Evolutionary conservation across 2,797 vertebrate species (phyloP), one percentile per base, ranked within the genome.

Genomic region (Notoglanidium macrostoma): DNA sequence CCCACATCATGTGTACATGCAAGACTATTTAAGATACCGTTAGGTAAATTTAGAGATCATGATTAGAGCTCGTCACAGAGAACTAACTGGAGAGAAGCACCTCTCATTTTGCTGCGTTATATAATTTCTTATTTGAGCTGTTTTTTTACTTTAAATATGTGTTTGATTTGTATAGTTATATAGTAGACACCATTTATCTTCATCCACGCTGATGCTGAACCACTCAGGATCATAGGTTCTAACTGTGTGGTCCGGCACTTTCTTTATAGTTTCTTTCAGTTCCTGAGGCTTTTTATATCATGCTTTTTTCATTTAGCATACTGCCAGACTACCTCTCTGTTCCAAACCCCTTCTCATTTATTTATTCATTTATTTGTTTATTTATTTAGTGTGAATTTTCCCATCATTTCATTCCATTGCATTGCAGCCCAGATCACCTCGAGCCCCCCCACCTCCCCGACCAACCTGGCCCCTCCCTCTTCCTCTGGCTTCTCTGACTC

Each of bases 371-470:
- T 15, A 59, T 88, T 15, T 73, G 74, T 85, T 23, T 32, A 85
- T 90, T 59, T 86, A 35, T 57, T 77, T 15, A 88, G 70, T 19
- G 17, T 90, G 88, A 90, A 86, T 67, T 83, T 81, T 72, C 3
- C 78, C 84, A 80, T 26, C 90, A 85, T 87, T 81, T 85, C 86
- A 89, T 80, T 89, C 81, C 91, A 93, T 91, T 93, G 94, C 91
- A 93, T 92, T 93, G 94, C 96, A 99, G 98, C 96, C 94, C 96
- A 97, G 93, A 97, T 96, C 83, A 93, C 93, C 94, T 95, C 96
- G 92, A 98, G 96, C 88, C 95, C 96, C 94, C 96, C 96, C 92
- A 94, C 95, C 91, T 97, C 97, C 96, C 97, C 96, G 89, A 96
- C 96, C 91, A 97, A 96, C 95, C 96, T 90, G 95, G 95, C 94